Base-by-base conservation (phyloP, 2,113 vertebrate species). In the Galeopterus variegatus region DNA sequence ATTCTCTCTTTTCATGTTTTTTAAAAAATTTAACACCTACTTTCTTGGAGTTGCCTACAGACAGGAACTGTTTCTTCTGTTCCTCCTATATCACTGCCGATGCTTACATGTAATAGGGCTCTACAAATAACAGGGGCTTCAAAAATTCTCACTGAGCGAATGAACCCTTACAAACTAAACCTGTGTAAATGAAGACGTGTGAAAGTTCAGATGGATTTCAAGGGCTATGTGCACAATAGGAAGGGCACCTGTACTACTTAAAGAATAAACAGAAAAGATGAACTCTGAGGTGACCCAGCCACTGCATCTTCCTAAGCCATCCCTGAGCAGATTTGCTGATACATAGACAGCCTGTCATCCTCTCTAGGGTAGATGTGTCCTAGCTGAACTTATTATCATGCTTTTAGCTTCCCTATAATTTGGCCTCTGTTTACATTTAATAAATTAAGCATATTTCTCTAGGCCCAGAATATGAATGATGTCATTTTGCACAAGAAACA, bases 391-490 rank as follows among this genome's bases (percentile, higher is more conserved):
- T 69, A 60, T 19, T 89, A 79, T 93, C 90, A 80, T 64, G 36
- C 19, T 82, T 93, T 79, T 28, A 77, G 65, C 17, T 95, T 76
- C 50, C 86, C 93, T 85, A 26, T 72, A 90, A 94, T 65, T 88
- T 54, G 9, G 33, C 2, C 8, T 92, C 33, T 93, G 93, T 88
- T 95, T 95, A 69, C 17, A 65, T 65, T 88, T 76, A 94, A 91
- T 72, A 88, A 84, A 64, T 90, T 92, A 87, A 56, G 81, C 24
- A 72, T 67, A 13, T 79, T 97, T 97, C 70, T 84, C 52, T 90
- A 56, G 19, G 33, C 50, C 6, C 26, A 85, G 50, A 88, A 88
- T 91, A 81, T 88, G 72, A 82, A 67, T 24, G 28, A 67, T 19
- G 23, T 48, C 24, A 62, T 73, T 79, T 94, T 58, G 62, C 54